phyloP scores from a whole-genome alignment of 1,140 invertebrate genomes.

The Drosophila mojavensis region DNA sequence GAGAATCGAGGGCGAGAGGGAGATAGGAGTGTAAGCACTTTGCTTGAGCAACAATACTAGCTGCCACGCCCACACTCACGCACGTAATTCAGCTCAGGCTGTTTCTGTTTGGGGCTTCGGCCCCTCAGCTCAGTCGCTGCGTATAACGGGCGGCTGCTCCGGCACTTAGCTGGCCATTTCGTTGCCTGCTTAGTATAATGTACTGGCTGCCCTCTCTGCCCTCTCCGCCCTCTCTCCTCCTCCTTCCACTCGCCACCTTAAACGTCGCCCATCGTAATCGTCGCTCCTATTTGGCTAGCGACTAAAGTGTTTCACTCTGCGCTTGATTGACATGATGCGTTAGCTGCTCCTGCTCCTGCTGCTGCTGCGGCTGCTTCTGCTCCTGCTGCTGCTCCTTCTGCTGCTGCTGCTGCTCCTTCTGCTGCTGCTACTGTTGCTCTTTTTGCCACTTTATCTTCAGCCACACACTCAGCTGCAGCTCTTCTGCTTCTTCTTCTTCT shows the following conservation, averaged over 20 bases:
- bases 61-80: slow-evolving; percentile 3
- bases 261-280: too few relatives aligned
- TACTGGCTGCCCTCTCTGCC: slow-evolving; percentile 3
- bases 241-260: not conserved
- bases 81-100: slow-evolving; percentile 17
- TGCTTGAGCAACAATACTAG: not conserved
- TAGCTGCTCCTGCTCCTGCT: not conserved
- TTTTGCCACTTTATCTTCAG: too few relatives aligned
- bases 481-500: not conserved
- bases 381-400: not conserved
- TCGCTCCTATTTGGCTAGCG: slow-evolving; percentile 20
- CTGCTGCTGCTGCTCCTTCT: too few relatives aligned
- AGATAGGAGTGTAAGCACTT: slow-evolving; percentile 2
- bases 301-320: slow-evolving; percentile 64
- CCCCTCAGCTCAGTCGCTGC: too few relatives aligned
- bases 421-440: not conserved
- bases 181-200: slow-evolving; percentile 74
- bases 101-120: too few relatives aligned
- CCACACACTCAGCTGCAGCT: too few relatives aligned
- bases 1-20: not conserved
- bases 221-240: slow-evolving; percentile 11
- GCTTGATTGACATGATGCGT: slow-evolving; percentile 70
- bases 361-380: not conserved
- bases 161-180: slow-evolving; percentile 69
- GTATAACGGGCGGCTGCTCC: slow-evolving; percentile 32